Evolutionary conservation across 2,797 vertebrate genomes (phyloP).

Genomic region (Pangasius sanitwongsei): DNA sequence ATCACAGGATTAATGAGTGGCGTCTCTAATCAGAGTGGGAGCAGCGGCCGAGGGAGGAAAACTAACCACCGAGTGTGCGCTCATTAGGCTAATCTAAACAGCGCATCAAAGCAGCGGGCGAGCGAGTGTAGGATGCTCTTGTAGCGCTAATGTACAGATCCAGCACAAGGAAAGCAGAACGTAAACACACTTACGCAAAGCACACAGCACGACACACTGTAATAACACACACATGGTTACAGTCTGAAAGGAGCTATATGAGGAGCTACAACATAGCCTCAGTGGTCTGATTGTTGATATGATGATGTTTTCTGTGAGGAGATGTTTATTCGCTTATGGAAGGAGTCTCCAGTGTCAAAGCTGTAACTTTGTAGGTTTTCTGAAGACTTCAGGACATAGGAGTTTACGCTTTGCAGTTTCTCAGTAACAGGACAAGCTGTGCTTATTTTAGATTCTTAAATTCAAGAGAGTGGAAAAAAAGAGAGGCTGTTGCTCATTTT

Average conservation of each 20-base stretch:
- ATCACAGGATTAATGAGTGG: slow-evolving; percentile 47
- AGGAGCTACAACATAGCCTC: neutral
- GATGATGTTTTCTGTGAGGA: neutral
- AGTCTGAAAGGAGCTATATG: too few relatives aligned
- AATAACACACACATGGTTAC: neutral
- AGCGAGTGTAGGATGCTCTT: neutral
- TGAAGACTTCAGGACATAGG: too few relatives aligned
- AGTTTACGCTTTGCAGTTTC: too few relatives aligned
- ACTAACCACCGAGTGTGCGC: slow-evolving; percentile 33
- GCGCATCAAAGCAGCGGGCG: slow-evolving; percentile 39
- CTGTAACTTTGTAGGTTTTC: too few relatives aligned
- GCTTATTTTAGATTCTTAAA: neutral
- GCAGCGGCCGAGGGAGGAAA: slow-evolving; percentile 45
- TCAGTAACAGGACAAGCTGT: neutral
- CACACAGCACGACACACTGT: neutral
- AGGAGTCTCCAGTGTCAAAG: neutral
- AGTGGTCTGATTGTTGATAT: too few relatives aligned
- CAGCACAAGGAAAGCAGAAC: neutral
- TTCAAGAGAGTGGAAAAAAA: too few relatives aligned
- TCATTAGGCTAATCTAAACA: slow-evolving; percentile 42
- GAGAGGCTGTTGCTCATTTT: too few relatives aligned
- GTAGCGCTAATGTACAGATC: neutral
- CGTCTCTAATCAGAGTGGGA: slow-evolving; percentile 53
- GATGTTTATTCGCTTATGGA: neutral
- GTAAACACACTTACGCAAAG: neutral